Percentiles rank a stretch among this genome's conserved stretches.
These are phyloP conservation scores for Mayetiola destructor DNA, from an alignment of 2,888 invertebrate genomes.

Conservation along the genomic window DNA sequence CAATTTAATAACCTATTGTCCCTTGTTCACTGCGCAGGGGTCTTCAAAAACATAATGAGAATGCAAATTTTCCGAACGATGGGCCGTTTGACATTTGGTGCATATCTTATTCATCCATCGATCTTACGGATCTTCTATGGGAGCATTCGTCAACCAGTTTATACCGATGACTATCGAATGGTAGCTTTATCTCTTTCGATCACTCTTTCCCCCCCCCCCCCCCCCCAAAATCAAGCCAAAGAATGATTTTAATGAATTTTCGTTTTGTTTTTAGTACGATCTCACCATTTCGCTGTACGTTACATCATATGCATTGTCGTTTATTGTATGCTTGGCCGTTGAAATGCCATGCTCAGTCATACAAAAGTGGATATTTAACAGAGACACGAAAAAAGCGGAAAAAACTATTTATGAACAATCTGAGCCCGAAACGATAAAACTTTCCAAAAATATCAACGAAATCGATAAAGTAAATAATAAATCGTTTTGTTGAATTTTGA, in stretches of 20 bases:
- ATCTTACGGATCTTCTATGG: slow-evolving; percentile 11
- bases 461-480: neutral
- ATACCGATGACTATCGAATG: neutral
- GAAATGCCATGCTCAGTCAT: slow-evolving; percentile 14
- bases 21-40: slow-evolving; percentile 3
- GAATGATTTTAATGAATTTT: too few species aligned
- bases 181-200: neutral
- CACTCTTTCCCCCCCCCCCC: neutral
- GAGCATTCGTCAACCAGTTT: slow-evolving; percentile 13
- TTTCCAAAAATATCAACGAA: slow-evolving; percentile 3
- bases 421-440: neutral
- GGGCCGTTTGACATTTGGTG: slow-evolving; percentile 15
- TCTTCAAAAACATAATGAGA: neutral
- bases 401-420: slow-evolving; percentile 2
- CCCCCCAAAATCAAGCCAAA: too few species aligned
- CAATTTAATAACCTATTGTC: neutral
- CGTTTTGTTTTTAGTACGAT: neutral
- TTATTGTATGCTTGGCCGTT: neutral
- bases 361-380: neutral
- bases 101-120: slow-evolving; percentile 15
- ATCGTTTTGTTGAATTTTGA: neutral
- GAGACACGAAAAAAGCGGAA: neutral
- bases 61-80: slow-evolving; percentile 4
- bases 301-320: slow-evolving; percentile 7
- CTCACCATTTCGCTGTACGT: slow-evolving; percentile 1